Percentiles rank a stretch among this genome's conserved stretches.
Conservation (phyloP, 2,797 vertebrate species). For the Cirrhinus mrigala region DNA sequence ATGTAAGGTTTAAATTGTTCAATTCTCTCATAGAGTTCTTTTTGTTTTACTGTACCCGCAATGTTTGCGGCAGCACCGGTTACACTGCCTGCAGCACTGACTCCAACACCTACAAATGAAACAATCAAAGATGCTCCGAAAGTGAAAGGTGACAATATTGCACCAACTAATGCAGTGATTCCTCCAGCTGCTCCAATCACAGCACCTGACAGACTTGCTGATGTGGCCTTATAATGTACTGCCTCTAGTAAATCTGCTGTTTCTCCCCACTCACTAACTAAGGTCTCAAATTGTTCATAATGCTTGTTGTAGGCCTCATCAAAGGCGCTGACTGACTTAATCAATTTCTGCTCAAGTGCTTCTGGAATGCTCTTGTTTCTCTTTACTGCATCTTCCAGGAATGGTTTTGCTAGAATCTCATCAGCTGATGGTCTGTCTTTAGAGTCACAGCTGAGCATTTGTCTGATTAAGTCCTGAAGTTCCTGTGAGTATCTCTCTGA, state of each 20-base stretch:
- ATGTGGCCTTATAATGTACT: constrained; percentile 19
- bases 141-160: constrained; percentile 19
- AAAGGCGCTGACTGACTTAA: neutral
- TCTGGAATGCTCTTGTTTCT: neutral
- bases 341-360: neutral
- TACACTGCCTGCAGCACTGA: constrained; percentile 17
- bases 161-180: constrained; percentile 26
- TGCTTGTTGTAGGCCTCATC: neutral
- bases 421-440: neutral
- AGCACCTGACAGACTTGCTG: constrained; percentile 31
- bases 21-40: accelerated
- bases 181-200: neutral
- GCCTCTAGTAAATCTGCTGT: constrained; percentile 25
- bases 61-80: constrained; percentile 6
- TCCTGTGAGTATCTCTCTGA: neutral
- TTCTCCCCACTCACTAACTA: neutral
- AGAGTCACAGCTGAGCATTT: neutral
- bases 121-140: constrained; percentile 19
- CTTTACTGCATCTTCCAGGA: neutral
- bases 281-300: neutral
- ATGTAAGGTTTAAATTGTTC: neutral
- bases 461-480: neutral
- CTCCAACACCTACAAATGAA: neutral
- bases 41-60: neutral
- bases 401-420: constrained; percentile 1